Base-by-base conservation (phyloP, 2,797 vertebrate species). In the Salarias fasciatus region DNA sequence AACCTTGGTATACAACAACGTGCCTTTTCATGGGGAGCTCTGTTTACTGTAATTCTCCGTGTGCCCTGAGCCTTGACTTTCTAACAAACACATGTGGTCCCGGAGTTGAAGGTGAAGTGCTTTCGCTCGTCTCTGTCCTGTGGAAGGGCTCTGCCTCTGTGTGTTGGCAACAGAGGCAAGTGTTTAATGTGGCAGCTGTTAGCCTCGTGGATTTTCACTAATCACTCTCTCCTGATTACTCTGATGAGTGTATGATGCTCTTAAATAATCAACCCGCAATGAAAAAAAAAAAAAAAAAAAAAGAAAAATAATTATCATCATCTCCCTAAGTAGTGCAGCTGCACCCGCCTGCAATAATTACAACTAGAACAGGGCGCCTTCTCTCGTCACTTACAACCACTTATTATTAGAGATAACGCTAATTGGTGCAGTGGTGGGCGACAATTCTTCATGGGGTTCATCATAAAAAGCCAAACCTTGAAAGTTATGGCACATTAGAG, bases 221-320 rank as follows among this genome's bases (percentile, higher is more conserved):
- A 93, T 93, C 92, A 92, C 92, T 92, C 91, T 90, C 89, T 91
- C 88, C 90, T 92, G 92, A 93, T 93, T 93, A 90, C 90, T 88
- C 89, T 90, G 90, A 91, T 91, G 92, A 92, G 90, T 91, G 89
- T 90, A 92, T 92, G 91, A 92, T 92, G 90, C 92, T 92, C 90
- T 92, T 92, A 92, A 93, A 92, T 92, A 92, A 93, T 92, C 91
- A 93, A 91, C 86, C 86, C 76, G 85, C 88, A 79, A 90, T 89
- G 85, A 86, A 88, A 88, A 88, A 78, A 82, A 83, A 85, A 87
- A 24, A 84, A 82, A 83, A 85, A 88, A 84, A 44, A 45, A 45
- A 45, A 71, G 72, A 83, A 87, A 91, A 93, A 93, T 91, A 89
- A 92, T 93, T 92, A 90, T 92, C 89, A 90, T 92, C 91, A 92